A percentile compares a stretch with the other conserved stretches of the same genome.
Conservation (phyloP, 2,888 invertebrate species). For the Onthophagus sagittarius region DNA sequence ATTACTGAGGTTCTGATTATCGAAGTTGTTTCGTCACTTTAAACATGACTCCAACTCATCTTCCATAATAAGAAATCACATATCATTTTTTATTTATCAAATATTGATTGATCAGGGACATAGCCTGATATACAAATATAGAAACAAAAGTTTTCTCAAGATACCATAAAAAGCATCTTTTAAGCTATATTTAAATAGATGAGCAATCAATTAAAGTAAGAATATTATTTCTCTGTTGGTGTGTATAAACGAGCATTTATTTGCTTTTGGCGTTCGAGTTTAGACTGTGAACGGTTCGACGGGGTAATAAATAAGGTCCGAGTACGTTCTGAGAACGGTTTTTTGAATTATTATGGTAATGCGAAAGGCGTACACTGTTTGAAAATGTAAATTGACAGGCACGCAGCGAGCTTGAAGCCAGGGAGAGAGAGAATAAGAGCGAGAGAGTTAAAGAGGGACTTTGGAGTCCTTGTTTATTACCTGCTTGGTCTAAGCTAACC, state of each 20-base stretch:
- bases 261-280: constrained; percentile 18
- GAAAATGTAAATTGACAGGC: constrained; percentile 50
- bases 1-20: no score
- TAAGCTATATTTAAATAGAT: neutral
- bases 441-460: constrained; percentile 37
- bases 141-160: no score
- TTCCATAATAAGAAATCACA: no score
- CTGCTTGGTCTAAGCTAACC: constrained; percentile 47
- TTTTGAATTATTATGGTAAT: constrained; percentile 51
- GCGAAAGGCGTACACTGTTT: constrained; percentile 50
- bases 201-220: neutral
- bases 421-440: constrained; percentile 26
- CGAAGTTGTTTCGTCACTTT: no score
- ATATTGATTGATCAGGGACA: no score
- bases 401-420: constrained; percentile 47
- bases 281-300: constrained; percentile 36
- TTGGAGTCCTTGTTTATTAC: constrained; percentile 44
- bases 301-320: constrained; percentile 17
- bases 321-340: constrained; percentile 28
- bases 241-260: neutral
- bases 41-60: no score
- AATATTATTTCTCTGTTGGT: neutral
- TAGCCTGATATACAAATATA: no score
- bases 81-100: no score
- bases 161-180: no score